These are phyloP conservation scores for Mus spicilegus DNA, from an alignment of 2,113 vertebrate species.

Conservation along the genomic window DNA sequence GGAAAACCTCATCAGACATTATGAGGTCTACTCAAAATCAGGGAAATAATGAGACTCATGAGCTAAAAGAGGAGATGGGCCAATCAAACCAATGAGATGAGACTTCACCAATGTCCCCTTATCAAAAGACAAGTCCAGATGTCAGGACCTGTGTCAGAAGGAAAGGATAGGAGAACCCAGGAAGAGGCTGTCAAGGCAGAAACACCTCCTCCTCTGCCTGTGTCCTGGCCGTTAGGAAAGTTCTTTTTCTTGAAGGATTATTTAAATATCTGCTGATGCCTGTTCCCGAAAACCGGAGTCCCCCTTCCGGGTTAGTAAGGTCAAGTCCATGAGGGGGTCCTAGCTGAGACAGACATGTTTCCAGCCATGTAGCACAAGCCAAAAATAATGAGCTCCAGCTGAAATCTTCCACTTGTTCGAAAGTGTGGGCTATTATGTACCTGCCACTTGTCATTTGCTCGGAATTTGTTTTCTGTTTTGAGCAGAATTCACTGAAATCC, in stretches of 20 bases:
- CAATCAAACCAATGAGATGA: not conserved
- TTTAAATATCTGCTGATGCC: slow-evolving; percentile 11
- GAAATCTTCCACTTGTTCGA: not conserved
- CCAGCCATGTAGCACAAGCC: not conserved
- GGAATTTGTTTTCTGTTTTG: slow-evolving; percentile 42
- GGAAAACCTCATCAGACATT: not conserved
- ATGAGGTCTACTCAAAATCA: not conserved
- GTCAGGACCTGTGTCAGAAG: not conserved
- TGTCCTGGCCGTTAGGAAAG: not conserved
- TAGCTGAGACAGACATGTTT: not conserved
- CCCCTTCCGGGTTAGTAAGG: not conserved
- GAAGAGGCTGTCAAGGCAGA: not conserved
- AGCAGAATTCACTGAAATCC: slow-evolving; percentile 17
- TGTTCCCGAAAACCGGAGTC: not conserved
- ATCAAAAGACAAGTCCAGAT: not conserved
- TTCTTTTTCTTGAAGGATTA: not conserved
- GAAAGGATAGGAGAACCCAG: not conserved
- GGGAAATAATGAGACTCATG: slow-evolving; percentile 8
- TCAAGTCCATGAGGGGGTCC: not conserved
- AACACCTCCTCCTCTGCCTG: not conserved
- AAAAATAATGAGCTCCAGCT: not conserved
- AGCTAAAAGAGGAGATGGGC: not conserved
- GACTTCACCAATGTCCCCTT: not conserved
- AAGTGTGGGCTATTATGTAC: slow-evolving; percentile 7
- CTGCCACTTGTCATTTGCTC: slow-evolving; percentile 21